phyloP scores from a whole-genome alignment of 2,113 vertebrate species.

The Psephotus haematonotus region DNA sequence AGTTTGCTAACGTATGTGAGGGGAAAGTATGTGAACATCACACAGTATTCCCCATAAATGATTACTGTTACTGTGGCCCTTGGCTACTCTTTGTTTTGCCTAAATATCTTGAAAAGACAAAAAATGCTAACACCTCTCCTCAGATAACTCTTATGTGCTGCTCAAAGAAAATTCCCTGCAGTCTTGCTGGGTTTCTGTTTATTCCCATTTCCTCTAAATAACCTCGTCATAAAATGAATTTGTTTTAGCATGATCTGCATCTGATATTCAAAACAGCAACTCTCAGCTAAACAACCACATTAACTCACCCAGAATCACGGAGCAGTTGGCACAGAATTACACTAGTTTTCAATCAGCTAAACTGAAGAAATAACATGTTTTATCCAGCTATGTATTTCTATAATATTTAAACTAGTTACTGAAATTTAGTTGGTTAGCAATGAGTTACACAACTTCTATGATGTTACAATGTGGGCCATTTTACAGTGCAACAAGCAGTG shows the following conservation, averaged over 20 bases:
- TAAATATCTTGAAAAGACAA: not conserved
- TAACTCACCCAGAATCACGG: not conserved
- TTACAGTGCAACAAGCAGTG: not conserved
- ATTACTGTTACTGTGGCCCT: not conserved
- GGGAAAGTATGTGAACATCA: not conserved
- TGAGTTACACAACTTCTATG: not conserved
- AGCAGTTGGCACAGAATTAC: not conserved
- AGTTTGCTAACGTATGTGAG: rapidly evolving
- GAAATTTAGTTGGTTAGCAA: not conserved
- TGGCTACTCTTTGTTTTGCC: not conserved
- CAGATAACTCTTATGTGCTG: not conserved
- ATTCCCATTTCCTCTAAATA: not conserved
- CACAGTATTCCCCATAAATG: not conserved
- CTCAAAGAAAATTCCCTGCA: not conserved
- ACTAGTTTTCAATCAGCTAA: not conserved
- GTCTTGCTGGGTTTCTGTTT: not conserved
- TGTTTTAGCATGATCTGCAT: not conserved
- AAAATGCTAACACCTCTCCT: not conserved
- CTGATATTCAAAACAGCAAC: not conserved
- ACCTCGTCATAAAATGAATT: not conserved
- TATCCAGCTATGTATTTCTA: not conserved
- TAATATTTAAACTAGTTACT: not conserved
- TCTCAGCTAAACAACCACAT: not conserved
- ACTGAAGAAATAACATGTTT: not conserved
- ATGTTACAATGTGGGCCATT: not conserved